Evolutionary conservation across 2,888 invertebrate species (phyloP), one percentile per base, ranked within the genome.

Genomic region (Acleris literana): DNA sequence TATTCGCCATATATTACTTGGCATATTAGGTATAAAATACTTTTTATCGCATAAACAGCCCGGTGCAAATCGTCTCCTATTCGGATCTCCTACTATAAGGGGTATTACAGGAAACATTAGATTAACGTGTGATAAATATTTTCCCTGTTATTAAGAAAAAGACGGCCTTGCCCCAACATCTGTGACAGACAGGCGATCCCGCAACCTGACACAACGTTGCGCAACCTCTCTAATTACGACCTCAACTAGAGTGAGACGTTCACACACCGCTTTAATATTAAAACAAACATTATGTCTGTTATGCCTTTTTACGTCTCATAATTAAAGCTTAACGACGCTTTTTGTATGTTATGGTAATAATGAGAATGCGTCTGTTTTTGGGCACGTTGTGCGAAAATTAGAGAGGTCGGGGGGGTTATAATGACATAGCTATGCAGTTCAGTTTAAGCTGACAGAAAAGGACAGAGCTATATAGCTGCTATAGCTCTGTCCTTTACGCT

Each of bases 181-280:
- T 64, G 54, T 44, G 20, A 52, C 52, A 18, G 53, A 68, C 53
- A 69, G 58, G 57, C 72, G 65, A 62, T 70, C 64, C 64, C 53
- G 57, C 71, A 74, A 72, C 64, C 73, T 72, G 74, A 78, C 77
- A 77, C 75, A 78, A 78, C 75, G 68, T 82, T 80, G 75, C 72
- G 77, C 75, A 83, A 84, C 72, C 68, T 68, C 44, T 74, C 72
- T 74, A 81, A 85, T 88, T 85, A 83, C 77, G 29, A 39, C 56
- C 76, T 73, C 68, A 87, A 88, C 75, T 86, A 84, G 88, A 88
- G 75, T 86, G 85, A 78, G 73, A 85, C 87, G 82, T 85, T 87
- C 88, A 85, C 88, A 85, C 78, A 67, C 65, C 71, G 74, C 63
- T 39, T 48, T 20, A 54, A 66, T 56, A 66, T 56, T 55, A 60